These are phyloP conservation scores for Ramphastos sulfuratus DNA, from an alignment of 2,113 vertebrate species.

Conservation along the genomic window DNA sequence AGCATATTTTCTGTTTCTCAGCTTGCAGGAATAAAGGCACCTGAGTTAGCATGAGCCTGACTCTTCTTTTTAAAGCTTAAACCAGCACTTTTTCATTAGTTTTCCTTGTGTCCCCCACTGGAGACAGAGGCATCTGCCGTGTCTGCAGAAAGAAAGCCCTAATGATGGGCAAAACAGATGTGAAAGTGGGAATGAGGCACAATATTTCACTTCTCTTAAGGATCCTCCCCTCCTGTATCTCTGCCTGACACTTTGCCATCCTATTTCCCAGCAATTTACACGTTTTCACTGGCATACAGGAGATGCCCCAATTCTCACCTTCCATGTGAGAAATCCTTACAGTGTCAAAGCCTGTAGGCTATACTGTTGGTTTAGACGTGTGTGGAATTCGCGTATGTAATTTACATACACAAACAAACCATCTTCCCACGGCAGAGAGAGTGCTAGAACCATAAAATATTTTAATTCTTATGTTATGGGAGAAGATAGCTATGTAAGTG, in stretches of 20 bases:
- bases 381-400: background rate
- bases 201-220: background rate
- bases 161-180: background rate
- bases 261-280: background rate
- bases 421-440: background rate
- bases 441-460: background rate
- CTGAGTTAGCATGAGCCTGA: background rate
- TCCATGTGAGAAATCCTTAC: background rate
- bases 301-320: background rate
- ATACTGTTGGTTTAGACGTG: background rate
- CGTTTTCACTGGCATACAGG: background rate
- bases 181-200: background rate
- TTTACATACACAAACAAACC: background rate
- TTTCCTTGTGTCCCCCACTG: background rate
- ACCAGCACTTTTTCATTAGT: background rate
- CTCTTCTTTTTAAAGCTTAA: background rate
- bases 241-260: fast-evolving
- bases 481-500: background rate
- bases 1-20: background rate
- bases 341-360: background rate
- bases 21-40: background rate
- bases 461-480: slow-evolving; percentile 18
- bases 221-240: fast-evolving
- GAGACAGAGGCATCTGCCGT: background rate
- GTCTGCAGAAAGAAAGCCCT: background rate